Conservation (phyloP, 2,888 invertebrate species). For the Calameuta idolon region DNA sequence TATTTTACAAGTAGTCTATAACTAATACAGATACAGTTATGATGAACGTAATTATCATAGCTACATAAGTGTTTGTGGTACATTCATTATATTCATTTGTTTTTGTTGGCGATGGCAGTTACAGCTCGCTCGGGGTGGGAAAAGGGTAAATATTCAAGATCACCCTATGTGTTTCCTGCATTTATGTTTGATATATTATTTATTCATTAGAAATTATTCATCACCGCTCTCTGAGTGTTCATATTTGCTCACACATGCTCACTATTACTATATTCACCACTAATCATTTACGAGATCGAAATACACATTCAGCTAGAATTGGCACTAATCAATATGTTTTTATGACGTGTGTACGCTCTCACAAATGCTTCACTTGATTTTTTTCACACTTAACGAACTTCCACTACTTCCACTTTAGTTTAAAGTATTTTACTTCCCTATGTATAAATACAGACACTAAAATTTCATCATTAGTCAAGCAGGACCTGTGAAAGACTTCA, state of each 20-base stretch:
- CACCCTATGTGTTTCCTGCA: constrained; percentile 46
- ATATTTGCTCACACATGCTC: background rate
- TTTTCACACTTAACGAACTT: background rate
- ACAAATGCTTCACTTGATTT: constrained; percentile 14
- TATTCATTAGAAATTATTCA: background rate
- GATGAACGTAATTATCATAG: background rate
- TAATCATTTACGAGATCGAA: background rate
- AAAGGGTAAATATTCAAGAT: constrained; percentile 71
- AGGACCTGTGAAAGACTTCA: background rate
- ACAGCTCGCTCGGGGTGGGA: constrained; percentile 72
- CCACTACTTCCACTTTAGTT: background rate
- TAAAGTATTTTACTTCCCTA: background rate
- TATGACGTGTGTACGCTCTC: constrained; percentile 12
- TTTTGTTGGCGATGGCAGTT: constrained; percentile 67
- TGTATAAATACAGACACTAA: background rate
- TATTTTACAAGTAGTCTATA: background rate
- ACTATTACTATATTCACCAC: background rate
- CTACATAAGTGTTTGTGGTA: constrained; percentile 19
- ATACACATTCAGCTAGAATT: background rate
- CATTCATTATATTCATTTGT: constrained; percentile 32
- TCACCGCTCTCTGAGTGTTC: constrained; percentile 2
- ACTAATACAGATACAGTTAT: background rate
- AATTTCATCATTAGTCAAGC: background rate
- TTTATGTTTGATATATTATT: constrained; percentile 22
- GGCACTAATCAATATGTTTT: constrained; percentile 20